phyloP scores from a whole-genome alignment of 2,797 vertebrate genomes.

The Pristis pectinata region DNA sequence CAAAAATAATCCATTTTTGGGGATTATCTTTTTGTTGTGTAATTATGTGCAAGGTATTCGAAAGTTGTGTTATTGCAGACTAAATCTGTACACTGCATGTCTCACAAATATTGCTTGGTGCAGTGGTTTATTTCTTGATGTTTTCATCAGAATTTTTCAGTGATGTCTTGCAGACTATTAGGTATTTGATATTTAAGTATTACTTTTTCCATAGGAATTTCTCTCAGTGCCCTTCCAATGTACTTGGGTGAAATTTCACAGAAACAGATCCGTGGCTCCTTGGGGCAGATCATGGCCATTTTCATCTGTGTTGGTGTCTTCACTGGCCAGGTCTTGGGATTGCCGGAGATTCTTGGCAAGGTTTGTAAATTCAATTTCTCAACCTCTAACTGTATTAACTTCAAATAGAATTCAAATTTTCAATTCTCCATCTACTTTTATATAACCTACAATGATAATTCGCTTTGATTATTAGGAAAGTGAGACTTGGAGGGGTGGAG shows the following conservation, averaged over 20 bases:
- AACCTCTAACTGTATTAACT: neutral
- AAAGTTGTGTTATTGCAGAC: neutral
- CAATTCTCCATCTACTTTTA: neutral
- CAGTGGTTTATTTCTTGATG: neutral
- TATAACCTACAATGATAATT: neutral
- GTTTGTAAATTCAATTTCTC: slow-evolving; percentile 56
- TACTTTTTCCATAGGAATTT: slow-evolving; percentile 64
- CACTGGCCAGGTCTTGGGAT: slow-evolving; percentile 75
- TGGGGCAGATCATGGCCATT: slow-evolving; percentile 86
- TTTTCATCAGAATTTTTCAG: neutral
- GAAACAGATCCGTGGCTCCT: slow-evolving; percentile 72
- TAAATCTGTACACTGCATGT: neutral
- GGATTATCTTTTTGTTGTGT: neutral
- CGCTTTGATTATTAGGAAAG: neutral
- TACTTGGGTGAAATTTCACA: slow-evolving; percentile 92
- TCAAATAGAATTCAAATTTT: neutral
- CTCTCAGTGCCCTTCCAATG: slow-evolving; percentile 84
- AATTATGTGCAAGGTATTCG: neutral
- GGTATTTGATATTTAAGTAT: neutral
- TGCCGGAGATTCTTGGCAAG: slow-evolving; percentile 82
- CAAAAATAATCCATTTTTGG: neutral
- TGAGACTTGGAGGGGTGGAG: neutral
- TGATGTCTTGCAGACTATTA: neutral
- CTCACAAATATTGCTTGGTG: neutral
- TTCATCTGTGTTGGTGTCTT: slow-evolving; percentile 91